Percentiles rank a stretch among this genome's conserved stretches.
phyloP scores from a whole-genome alignment of 2,797 vertebrate genomes.

The Alfaro cultratus region DNA sequence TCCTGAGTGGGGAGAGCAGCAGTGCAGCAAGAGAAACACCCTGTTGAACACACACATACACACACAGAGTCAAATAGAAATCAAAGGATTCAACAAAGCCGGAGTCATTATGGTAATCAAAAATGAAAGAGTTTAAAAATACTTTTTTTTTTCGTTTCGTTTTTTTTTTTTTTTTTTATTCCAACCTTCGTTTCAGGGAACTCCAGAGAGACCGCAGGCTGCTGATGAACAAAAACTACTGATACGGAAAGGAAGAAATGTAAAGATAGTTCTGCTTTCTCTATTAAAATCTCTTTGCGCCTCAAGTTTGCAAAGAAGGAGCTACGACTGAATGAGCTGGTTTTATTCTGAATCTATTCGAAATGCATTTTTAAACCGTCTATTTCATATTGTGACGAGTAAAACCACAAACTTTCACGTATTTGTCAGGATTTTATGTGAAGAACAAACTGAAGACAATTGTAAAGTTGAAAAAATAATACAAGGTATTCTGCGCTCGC shows the following conservation, averaged over 20 bases:
- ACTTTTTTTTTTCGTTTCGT: constrained; percentile 15
- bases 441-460: not conserved
- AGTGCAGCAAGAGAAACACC: constrained; percentile 56
- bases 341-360: constrained; percentile 50
- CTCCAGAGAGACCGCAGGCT: constrained; percentile 61
- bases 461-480: not conserved
- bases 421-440: not conserved
- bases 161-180: constrained; percentile 36
- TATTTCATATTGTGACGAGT: not conserved
- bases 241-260: constrained; percentile 14
- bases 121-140: constrained; percentile 81
- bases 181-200: constrained; percentile 70
- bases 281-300: constrained; percentile 26
- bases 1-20: constrained; percentile 52
- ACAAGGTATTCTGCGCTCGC: not conserved
- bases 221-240: constrained; percentile 48
- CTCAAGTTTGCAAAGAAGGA: constrained; percentile 52
- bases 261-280: constrained; percentile 22
- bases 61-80: constrained; percentile 67
- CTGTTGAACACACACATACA: constrained; percentile 59
- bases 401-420: not conserved
- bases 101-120: constrained; percentile 78
- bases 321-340: constrained; percentile 61
- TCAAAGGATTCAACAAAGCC: constrained; percentile 73
- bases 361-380: not conserved